These are phyloP conservation scores for Sarcophaga rosellei DNA, from an alignment of 2,888 invertebrate species.

Conservation along the genomic window DNA sequence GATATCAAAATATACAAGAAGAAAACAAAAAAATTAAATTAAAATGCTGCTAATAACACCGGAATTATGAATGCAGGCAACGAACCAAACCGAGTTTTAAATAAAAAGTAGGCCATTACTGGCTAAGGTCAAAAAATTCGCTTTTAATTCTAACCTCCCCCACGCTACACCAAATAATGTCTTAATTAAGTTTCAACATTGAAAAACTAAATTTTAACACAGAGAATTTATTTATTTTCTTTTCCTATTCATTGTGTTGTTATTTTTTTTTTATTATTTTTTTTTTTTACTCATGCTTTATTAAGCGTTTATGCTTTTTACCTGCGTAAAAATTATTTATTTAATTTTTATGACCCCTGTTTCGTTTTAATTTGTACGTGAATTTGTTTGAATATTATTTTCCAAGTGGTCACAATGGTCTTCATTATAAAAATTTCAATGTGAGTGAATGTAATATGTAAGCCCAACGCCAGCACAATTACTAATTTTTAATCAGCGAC, in stretches of 20 bases:
- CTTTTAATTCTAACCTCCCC: background rate
- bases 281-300: background rate
- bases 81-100: background rate
- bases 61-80: background rate
- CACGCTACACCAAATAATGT: too few species aligned
- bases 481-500: slow-evolving; percentile 25
- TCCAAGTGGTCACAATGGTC: background rate
- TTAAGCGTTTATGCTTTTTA: background rate
- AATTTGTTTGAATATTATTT: slow-evolving; percentile 16
- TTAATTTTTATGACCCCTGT: slow-evolving; percentile 4
- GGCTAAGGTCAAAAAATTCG: background rate
- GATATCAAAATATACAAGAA: background rate
- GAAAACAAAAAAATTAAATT: slow-evolving; percentile 17
- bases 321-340: background rate
- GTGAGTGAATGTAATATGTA: background rate
- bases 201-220: too few species aligned
- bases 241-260: background rate
- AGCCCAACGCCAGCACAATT: background rate
- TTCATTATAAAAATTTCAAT: background rate
- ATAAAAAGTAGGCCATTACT: background rate
- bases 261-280: background rate
- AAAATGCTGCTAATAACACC: slow-evolving; percentile 28
- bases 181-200: too few species aligned
- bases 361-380: slow-evolving; percentile 26
- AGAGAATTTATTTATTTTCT: too few species aligned